These are phyloP conservation scores for Cydia fagiglandana DNA, from an alignment of 1,140 invertebrate genomes.

Conservation along the genomic window DNA sequence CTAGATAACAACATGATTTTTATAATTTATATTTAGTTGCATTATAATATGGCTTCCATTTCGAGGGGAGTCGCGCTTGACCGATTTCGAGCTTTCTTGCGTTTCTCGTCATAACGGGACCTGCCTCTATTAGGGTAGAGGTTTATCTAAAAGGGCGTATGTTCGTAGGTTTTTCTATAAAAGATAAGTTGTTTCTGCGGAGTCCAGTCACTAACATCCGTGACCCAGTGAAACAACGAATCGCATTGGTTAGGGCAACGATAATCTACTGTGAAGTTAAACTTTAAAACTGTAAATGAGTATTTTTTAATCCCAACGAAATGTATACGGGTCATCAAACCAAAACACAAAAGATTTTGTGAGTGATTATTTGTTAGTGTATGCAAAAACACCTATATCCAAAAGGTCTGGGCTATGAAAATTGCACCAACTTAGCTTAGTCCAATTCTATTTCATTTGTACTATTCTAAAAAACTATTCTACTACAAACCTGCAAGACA, in stretches of 20 bases:
- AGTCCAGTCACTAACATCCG: neutral
- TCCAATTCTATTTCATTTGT: too few species aligned
- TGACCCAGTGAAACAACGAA: constrained; percentile 14
- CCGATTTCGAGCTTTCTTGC: constrained; percentile 7
- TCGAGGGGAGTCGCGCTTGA: constrained; percentile 16
- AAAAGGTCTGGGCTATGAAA: too few species aligned
- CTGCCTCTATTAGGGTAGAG: neutral
- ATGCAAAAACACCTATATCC: too few species aligned
- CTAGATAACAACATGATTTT: constrained; percentile 15
- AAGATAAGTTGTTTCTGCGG: neutral
- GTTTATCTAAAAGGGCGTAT: neutral
- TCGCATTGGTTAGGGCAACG: neutral
- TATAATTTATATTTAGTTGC: constrained; percentile 12
- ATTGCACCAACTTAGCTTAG: too few species aligned
- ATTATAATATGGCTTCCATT: constrained; percentile 12
- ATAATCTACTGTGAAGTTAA: neutral
- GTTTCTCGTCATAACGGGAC: constrained; percentile 15
- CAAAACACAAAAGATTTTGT: too few species aligned
- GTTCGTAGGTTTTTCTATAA: neutral
- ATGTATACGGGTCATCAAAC: too few species aligned
- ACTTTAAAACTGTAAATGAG: neutral
- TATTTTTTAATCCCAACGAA: neutral
- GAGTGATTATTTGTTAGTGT: too few species aligned
- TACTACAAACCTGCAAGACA: too few species aligned
- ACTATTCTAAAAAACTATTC: too few species aligned